Base-by-base conservation (phyloP, 2,888 invertebrate species). In the Parascotia fuliginaria region DNA sequence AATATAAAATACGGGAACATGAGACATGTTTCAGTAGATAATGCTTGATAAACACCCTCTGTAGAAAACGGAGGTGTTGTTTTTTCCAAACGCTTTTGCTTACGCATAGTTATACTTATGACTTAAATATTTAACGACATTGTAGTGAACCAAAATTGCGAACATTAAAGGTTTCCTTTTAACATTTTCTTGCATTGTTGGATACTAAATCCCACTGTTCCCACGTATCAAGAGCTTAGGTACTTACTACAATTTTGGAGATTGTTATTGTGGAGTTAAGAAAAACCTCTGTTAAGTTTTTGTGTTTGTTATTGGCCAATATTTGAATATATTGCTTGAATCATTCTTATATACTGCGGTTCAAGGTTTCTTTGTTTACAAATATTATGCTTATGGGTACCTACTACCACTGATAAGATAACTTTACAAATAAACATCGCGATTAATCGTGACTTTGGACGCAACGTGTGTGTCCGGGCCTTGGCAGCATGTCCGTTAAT, bases 401-500 rank as follows among this genome's bases (percentile, higher is more conserved):
- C n/a, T n/a, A n/a, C n/a, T 63, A 51, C 48, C 36, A 53, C 41
- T 37, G 58, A 55, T 51, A 50, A 38, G n/a, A 33, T 33, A 32
- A 3, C 36, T 24, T 28, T 34, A 14, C 19, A 13, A 29, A 33
- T 14, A 29, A 29, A 12, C 31, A 28, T 28, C 40, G 34, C 37
- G 32, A 24, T 42, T n/a, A 34, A 42, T 55, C 56, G 68, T 68
- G 68, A 65, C 53, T 32, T 43, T 33, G 44, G 46, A 52, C 46
- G 48, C 55, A 59, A 63, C 63, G 65, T 69, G 56, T 69, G 57
- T 52, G 58, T 62, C 47, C 7, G 3, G 7, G 1, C 7, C 24
- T 9, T 24, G 53, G 41, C 60, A 54, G 58, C 64, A 70, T 70
- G 73, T 64, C 71, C 74, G 79, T 81, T 78, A 75, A 77, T 71